phyloP scores from a whole-genome alignment of 2,797 vertebrate genomes.

The Cheirogaleus major region DNA sequence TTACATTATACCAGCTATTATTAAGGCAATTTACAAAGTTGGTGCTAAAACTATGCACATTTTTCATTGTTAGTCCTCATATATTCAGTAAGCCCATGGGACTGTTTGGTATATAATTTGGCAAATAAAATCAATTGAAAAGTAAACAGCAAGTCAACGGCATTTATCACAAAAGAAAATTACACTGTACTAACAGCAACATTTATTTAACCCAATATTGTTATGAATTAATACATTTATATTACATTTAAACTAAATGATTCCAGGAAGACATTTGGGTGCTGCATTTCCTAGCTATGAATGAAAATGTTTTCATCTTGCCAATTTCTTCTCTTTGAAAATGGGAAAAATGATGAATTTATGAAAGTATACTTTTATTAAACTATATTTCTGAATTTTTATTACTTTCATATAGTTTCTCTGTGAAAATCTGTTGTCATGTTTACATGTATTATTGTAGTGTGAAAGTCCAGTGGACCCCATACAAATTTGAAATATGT shows the following conservation, averaged over 20 bases:
- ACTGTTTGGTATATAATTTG: conserved; percentile 85
- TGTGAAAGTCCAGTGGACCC: neutral
- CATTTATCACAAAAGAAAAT: conserved; percentile 82
- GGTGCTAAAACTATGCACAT: conserved; percentile 88
- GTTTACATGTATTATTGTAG: neutral
- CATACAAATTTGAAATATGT: neutral
- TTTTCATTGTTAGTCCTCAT: conserved; percentile 88
- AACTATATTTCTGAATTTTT: conserved; percentile 37
- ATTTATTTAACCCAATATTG: conserved; percentile 79
- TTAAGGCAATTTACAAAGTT: conserved; percentile 92
- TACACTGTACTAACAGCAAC: conserved; percentile 75
- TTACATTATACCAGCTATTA: conserved; percentile 89
- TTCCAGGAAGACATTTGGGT: conserved; percentile 66
- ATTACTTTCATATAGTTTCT: conserved; percentile 33
- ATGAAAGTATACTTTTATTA: neutral
- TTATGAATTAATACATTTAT: conserved; percentile 73
- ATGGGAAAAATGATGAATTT: neutral
- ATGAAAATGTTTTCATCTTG: conserved; percentile 14
- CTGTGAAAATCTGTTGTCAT: conserved; percentile 18
- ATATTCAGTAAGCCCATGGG: conserved; percentile 85
- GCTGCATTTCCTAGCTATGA: neutral
- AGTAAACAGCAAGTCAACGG: conserved; percentile 83
- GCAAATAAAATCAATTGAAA: conserved; percentile 86
- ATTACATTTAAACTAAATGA: conserved; percentile 47
- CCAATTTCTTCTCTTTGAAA: conserved; percentile 48